Conservation (phyloP, 2,888 invertebrate genomes). For the Chrysotoxum bicinctum region DNA sequence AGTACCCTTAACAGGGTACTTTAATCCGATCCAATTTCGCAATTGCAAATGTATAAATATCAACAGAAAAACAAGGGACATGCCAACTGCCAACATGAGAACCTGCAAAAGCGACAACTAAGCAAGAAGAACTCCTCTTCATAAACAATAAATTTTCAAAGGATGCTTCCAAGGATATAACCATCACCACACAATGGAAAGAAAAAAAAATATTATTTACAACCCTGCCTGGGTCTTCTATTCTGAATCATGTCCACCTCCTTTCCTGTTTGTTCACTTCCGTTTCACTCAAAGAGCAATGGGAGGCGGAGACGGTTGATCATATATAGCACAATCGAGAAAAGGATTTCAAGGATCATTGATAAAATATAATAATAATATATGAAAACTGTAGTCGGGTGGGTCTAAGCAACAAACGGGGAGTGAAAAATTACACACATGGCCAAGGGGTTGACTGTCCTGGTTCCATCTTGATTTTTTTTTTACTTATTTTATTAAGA, state of each 20-base stretch:
- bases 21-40: conserved; percentile 68
- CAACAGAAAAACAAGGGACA: conserved; percentile 26
- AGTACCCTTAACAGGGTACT: conserved; percentile 32
- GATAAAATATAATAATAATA: conserved; percentile 71
- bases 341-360: conserved; percentile 71
- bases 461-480: not conserved
- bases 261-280: conserved; percentile 33
- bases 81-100: conserved; percentile 35
- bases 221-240: not conserved
- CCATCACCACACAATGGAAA: conserved; percentile 28
- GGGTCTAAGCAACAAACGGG: conserved; percentile 29
- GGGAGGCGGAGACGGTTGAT: conserved; percentile 21
- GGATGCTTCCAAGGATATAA: conserved; percentile 59
- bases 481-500: conserved; percentile 20
- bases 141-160: conserved; percentile 60
- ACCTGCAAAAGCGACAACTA: conserved; percentile 58
- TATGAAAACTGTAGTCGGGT: conserved; percentile 62
- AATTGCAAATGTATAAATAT: conserved; percentile 45
- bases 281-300: conserved; percentile 34
- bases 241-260: conserved; percentile 16
- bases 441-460: conserved; percentile 52
- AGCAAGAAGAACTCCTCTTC: conserved; percentile 44
- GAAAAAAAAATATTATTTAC: conserved; percentile 15
- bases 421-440: conserved; percentile 63
- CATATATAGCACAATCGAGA: conserved; percentile 44